Evolutionary conservation across 2,888 invertebrate species (phyloP), one percentile per base, ranked within the genome.

Genomic region (Anthrax anthrax): DNA sequence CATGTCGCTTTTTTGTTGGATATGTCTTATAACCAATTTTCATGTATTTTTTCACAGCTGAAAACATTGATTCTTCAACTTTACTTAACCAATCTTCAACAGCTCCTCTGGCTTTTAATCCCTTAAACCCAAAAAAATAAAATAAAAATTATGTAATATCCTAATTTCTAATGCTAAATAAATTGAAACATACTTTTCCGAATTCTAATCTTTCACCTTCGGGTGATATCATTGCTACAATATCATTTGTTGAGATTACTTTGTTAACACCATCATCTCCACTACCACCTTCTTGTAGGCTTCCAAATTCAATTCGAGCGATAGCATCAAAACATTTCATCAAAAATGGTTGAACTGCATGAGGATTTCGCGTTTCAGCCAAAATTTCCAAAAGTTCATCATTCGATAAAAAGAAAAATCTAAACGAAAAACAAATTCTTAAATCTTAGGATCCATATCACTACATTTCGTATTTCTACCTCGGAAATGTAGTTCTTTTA

Each of bases 81-180:
- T 88, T 90, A 3, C 85, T 80, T 10, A 92, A 69, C 91, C 91
- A 92, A 58, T 90, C 87, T 66, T 91, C 92, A 0, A 91, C 90
- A 57, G 90, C 89, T 0, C 91, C 91, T 45, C 90, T 74, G 0
- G 87, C 88, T 67, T 88, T 90, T 10, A 82, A 71, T 19, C 81
- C 91, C 79, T 74, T 12, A 10, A 23, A 32, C 39, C 14, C 13
- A 9, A 14, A 16, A 47, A 46, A 29, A 42, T 37, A n/a, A n/a
- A n/a, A n/a, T n/a, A n/a, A n/a, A n/a, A n/a, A n/a, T n/a, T n/a
- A n/a, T 23, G 13, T 14, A 27, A 39, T 17, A 17, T 17, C 18
- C 18, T 17, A n/a, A n/a, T n/a, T 6, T 23, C 8, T 8, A 8
- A 23, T 23, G 8, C 8, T 23, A 23, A 23, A 4, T 23, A 23